phyloP scores from a whole-genome alignment of 2,888 invertebrate species.

The Fragum whitleyi region DNA sequence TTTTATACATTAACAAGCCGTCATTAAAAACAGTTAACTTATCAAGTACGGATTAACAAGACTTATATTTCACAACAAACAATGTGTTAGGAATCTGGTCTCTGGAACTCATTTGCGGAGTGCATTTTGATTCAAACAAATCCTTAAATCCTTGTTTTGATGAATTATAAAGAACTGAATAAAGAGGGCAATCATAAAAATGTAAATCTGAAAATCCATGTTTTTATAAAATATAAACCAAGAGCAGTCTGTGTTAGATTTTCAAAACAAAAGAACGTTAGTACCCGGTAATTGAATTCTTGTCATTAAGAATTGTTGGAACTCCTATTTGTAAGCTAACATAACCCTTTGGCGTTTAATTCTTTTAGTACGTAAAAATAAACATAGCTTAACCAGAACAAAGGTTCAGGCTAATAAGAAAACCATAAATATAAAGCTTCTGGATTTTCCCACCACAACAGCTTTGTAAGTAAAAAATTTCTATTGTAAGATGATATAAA shows the following conservation, averaged over 20 bases:
- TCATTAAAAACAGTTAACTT: constrained; percentile 13
- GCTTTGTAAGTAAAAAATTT: constrained; percentile 17
- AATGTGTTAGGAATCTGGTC: constrained; percentile 41
- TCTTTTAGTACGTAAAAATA: constrained; percentile 53
- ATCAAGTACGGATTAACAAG: constrained; percentile 25
- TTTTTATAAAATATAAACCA: constrained; percentile 5
- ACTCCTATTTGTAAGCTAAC: background rate
- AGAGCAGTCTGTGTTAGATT: constrained; percentile 28
- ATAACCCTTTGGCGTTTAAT: constrained; percentile 18
- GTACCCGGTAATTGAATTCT: constrained; percentile 61
- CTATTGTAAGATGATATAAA: constrained; percentile 38
- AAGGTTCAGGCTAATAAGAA: constrained; percentile 59
- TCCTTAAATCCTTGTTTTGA: background rate
- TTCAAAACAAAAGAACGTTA: constrained; percentile 59
- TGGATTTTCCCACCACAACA: constrained; percentile 51
- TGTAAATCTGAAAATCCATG: constrained; percentile 7
- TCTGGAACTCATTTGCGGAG: background rate
- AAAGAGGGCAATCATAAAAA: no score
- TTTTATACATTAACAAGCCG: constrained; percentile 27
- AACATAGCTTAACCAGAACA: constrained; percentile 59
- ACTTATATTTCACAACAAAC: constrained; percentile 47
- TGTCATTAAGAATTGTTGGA: constrained; percentile 31
- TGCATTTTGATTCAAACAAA: background rate
- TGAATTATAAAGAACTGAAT: background rate
- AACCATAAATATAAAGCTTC: constrained; percentile 53